A percentile compares a stretch with the other conserved stretches of the same genome.
These are phyloP conservation scores for Scomberomorus guttatus DNA, from an alignment of 2,797 vertebrate species.

Conservation along the genomic window DNA sequence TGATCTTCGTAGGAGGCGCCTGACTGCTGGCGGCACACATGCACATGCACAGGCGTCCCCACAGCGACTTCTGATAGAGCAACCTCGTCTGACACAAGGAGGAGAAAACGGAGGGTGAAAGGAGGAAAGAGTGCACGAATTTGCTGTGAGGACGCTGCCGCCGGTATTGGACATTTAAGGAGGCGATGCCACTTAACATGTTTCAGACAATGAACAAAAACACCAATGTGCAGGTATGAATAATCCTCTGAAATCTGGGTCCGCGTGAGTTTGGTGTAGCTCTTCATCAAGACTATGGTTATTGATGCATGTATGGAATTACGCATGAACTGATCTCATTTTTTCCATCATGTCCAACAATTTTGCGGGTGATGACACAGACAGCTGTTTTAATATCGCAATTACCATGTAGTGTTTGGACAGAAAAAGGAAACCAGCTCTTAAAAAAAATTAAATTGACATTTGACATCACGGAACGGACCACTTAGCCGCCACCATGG, in stretches of 20 bases:
- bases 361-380: slow-evolving; percentile 66
- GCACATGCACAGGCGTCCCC: slow-evolving; percentile 69
- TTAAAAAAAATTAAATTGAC: slow-evolving; percentile 55
- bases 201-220: slow-evolving; percentile 62
- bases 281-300: slow-evolving; percentile 54
- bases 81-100: slow-evolving; percentile 55
- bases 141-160: slow-evolving; percentile 55
- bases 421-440: slow-evolving; percentile 55
- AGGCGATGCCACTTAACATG: slow-evolving; percentile 62
- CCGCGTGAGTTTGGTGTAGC: slow-evolving; percentile 68
- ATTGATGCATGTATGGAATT: slow-evolving; percentile 74
- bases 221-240: slow-evolving; percentile 77
- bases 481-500: slow-evolving; percentile 81
- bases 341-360: slow-evolving; percentile 68
- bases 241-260: slow-evolving; percentile 48
- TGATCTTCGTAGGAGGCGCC: slow-evolving; percentile 66
- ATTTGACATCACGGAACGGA: slow-evolving; percentile 73
- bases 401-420: slow-evolving; percentile 80
- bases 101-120: slow-evolving; percentile 44
- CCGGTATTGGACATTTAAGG: slow-evolving; percentile 62
- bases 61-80: slow-evolving; percentile 65
- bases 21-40: slow-evolving; percentile 67
- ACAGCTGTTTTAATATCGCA: slow-evolving; percentile 59
- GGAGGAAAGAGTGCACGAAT: slow-evolving; percentile 59
- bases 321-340: slow-evolving; percentile 72